Percentiles rank a stretch among this genome's conserved stretches.
Conservation (phyloP, 2,113 vertebrate species). For the Dromaius novaehollandiae region DNA sequence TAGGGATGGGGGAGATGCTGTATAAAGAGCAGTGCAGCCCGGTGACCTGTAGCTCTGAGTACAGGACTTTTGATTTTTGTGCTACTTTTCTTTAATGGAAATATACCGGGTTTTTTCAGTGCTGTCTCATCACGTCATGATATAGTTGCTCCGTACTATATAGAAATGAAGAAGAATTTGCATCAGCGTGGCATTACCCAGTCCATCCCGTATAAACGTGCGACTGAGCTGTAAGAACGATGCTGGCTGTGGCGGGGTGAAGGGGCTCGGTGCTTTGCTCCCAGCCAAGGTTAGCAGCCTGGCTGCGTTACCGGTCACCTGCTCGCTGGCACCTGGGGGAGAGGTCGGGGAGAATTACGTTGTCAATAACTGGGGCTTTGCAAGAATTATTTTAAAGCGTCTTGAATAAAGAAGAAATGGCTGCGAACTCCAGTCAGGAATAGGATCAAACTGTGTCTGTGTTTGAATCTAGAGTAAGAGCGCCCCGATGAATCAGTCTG, state of each 20-base stretch:
- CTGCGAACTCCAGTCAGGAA: neutral
- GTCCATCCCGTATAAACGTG: neutral
- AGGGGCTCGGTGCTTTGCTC: neutral
- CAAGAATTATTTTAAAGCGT: neutral
- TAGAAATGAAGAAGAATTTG: neutral
- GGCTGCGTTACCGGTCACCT: neutral
- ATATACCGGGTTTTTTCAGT: neutral
- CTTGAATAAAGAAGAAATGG: neutral
- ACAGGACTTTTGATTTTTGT: neutral
- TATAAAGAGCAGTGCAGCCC: neutral
- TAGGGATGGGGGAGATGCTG: neutral
- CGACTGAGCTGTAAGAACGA: neutral
- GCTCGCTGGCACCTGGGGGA: neutral
- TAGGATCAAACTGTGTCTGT: neutral
- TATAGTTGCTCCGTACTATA: neutral
- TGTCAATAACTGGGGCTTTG: fast-evolving
- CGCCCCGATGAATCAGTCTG: neutral
- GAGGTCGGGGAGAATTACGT: neutral
- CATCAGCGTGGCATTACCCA: neutral
- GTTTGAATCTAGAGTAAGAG: neutral
- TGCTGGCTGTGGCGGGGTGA: neutral
- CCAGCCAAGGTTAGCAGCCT: neutral
- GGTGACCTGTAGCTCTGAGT: neutral
- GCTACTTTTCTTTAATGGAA: neutral
- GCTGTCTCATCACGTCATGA: fast-evolving